phyloP scores from a whole-genome alignment of 2,113 vertebrate species.

The Cavia aperea region DNA sequence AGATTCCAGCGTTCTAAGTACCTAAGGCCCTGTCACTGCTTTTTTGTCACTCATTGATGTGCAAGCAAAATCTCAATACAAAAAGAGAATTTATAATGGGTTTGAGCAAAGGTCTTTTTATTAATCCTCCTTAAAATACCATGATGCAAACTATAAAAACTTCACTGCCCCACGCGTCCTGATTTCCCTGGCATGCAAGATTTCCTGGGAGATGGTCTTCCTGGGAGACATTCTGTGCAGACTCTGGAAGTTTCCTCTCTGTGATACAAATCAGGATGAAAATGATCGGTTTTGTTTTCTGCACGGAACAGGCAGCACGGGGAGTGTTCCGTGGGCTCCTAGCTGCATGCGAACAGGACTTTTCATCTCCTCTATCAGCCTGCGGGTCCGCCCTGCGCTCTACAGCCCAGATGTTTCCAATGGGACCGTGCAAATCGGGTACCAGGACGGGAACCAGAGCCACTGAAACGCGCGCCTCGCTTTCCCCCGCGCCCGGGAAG shows the following conservation, averaged over 20 bases:
- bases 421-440: background rate
- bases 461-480: background rate
- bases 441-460: background rate
- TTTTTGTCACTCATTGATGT: background rate
- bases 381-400: background rate
- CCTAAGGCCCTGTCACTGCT: fast-evolving
- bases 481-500: slow-evolving; percentile 7
- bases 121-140: background rate
- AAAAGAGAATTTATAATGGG: background rate
- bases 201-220: background rate
- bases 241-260: background rate
- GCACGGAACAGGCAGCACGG: background rate
- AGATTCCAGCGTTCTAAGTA: background rate
- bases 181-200: background rate
- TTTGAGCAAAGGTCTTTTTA: background rate
- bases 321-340: background rate
- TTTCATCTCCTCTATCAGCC: background rate
- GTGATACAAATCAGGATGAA: background rate
- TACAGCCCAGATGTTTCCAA: slow-evolving; percentile 12
- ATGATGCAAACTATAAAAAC: background rate
- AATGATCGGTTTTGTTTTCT: background rate
- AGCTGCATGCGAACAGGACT: background rate
- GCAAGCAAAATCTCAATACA: background rate
- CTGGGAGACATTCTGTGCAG: background rate
- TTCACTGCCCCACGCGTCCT: background rate